Evolutionary conservation across 2,888 invertebrate species (phyloP).

Genomic region (Thera obeliscata): DNA sequence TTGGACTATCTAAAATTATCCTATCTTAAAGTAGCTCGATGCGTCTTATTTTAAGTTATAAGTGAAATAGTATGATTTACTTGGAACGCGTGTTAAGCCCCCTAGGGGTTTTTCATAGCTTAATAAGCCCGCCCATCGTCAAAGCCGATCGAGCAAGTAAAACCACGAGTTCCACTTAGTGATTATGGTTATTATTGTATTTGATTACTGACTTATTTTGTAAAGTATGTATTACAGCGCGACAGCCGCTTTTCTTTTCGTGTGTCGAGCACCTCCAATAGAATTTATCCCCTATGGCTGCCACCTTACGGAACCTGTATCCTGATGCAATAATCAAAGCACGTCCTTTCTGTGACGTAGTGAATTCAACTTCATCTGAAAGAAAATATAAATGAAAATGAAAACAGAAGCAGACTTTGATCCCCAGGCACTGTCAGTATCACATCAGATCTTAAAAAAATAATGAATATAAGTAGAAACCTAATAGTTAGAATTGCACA

Average conservation of each 20-base stretch:
- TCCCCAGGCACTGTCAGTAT: no score
- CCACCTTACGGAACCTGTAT: slow-evolving; percentile 12
- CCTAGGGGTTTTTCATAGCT: no score
- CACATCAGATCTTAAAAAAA: no score
- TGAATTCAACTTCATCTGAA: slow-evolving; percentile 5
- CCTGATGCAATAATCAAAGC: slow-evolving; percentile 9
- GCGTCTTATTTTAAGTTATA: no score
- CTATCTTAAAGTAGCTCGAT: no score
- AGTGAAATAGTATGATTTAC: no score
- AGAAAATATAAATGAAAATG: not conserved
- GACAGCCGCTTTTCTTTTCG: slow-evolving; percentile 2
- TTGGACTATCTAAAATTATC: no score
- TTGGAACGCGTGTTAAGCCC: no score
- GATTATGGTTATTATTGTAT: slow-evolving; percentile 21
- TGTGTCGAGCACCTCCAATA: slow-evolving; percentile 24
- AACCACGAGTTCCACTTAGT: not conserved
- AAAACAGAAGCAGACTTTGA: no score
- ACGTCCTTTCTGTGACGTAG: slow-evolving; percentile 7
- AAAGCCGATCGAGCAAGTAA: no score
- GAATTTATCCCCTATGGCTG: not conserved
- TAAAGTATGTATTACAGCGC: slow-evolving; percentile 22
- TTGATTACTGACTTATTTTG: slow-evolving; percentile 13
- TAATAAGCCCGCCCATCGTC: no score
- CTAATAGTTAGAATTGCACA: not conserved
- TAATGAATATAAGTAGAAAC: not conserved